Conservation (phyloP, 2,888 invertebrate genomes). For the Helobdella robusta region DNA sequence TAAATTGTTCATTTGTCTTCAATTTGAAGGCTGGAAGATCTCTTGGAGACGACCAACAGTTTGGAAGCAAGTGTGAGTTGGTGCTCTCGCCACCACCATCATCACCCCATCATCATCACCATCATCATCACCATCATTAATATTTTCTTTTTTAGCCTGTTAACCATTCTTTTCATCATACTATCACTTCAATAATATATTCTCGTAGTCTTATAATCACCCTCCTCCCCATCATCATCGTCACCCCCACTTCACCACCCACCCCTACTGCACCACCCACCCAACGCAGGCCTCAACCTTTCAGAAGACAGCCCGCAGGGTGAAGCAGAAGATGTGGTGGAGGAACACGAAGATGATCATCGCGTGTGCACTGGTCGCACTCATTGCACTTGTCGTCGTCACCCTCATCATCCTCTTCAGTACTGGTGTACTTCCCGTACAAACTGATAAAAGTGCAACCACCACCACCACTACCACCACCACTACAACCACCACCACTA, state of each 20-base stretch:
- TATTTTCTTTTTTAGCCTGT: neutral
- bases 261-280: neutral
- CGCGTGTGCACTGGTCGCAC: slow-evolving; percentile 40
- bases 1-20: no score
- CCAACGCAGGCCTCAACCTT: slow-evolving; percentile 42
- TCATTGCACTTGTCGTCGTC: slow-evolving; percentile 42
- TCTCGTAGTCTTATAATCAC: neutral
- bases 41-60: slow-evolving; percentile 48
- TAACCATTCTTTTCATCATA: neutral
- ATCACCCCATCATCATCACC: slow-evolving; percentile 8
- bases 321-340: slow-evolving; percentile 47
- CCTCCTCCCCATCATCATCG: neutral
- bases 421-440: slow-evolving; percentile 40
- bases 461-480: slow-evolving; percentile 18
- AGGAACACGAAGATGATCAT: slow-evolving; percentile 48
- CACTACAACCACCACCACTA: slow-evolving; percentile 19
- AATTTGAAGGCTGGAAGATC: slow-evolving; percentile 41
- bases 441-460: slow-evolving; percentile 8
- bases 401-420: slow-evolving; percentile 44
- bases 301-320: slow-evolving; percentile 42
- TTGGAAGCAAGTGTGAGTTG: slow-evolving; percentile 43
- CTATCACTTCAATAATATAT: neutral
- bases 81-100: neutral
- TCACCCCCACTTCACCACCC: neutral
- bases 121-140: slow-evolving; percentile 10